Conservation (phyloP, 2,797 vertebrate species). For the Erpetoichthys calabaricus region DNA sequence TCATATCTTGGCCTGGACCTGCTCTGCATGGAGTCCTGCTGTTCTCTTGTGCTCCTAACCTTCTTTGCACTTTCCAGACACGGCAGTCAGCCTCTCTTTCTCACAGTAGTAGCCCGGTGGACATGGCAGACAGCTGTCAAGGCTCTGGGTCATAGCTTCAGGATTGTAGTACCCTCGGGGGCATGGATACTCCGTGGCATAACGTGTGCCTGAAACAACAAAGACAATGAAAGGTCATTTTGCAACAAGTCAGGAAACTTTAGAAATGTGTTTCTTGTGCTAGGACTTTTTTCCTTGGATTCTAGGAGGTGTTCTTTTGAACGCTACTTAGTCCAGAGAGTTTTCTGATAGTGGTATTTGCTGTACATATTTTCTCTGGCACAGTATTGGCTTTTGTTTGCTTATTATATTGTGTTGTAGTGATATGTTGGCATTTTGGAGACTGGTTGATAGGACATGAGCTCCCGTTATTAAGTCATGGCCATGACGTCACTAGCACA, state of each 20-base stretch:
- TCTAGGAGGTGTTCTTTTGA: too few species aligned
- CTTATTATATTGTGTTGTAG: too few species aligned
- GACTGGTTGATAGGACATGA: too few species aligned
- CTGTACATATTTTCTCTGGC: too few species aligned
- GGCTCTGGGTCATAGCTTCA: constrained; percentile 73
- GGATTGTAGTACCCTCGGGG: constrained; percentile 92
- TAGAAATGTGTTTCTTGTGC: not conserved
- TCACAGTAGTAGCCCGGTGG: constrained; percentile 79
- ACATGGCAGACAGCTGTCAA: constrained; percentile 89
- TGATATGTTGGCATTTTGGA: too few species aligned
- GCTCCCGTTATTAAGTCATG: too few species aligned
- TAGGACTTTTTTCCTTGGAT: too few species aligned
- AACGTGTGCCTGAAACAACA: constrained; percentile 56
- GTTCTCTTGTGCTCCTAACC: constrained; percentile 45
- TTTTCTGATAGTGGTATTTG: too few species aligned
- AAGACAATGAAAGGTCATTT: not conserved
- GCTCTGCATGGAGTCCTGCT: not conserved
- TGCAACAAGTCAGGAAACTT: not conserved
- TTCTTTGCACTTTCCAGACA: constrained; percentile 75
- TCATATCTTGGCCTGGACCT: too few species aligned
- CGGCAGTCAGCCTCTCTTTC: constrained; percentile 63
- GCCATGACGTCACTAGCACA: too few species aligned
- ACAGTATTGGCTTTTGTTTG: too few species aligned
- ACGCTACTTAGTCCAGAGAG: too few species aligned
- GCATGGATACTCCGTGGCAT: constrained; percentile 75